A percentile compares a stretch with the other conserved stretches of the same genome.
Evolutionary conservation across 2,113 vertebrate species (phyloP).

Genomic region (Haemorhous mexicanus): DNA sequence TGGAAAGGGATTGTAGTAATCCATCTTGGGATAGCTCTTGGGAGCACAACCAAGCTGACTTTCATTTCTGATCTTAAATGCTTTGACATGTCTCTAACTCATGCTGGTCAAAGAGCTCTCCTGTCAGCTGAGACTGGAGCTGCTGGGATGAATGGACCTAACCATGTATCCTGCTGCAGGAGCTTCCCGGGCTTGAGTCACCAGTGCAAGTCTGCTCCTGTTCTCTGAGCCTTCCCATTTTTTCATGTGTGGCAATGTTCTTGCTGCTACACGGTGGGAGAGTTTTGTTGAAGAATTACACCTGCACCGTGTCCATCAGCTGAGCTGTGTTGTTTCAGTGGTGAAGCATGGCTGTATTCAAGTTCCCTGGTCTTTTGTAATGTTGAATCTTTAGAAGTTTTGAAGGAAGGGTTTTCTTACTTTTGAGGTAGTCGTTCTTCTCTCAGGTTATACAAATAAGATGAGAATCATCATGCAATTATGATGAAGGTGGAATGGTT

Average conservation of each 20-base stretch:
- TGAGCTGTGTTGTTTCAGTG: not conserved
- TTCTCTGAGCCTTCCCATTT: not conserved
- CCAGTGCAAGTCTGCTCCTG: not conserved
- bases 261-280: fast-evolving
- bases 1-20: not conserved
- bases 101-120: not conserved
- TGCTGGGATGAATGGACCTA: not conserved
- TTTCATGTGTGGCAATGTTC: not conserved
- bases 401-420: not conserved
- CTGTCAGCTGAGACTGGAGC: not conserved
- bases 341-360: not conserved
- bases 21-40: not conserved
- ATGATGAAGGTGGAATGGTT: not conserved
- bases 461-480: not conserved
- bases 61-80: not conserved
- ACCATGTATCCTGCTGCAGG: not conserved
- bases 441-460: not conserved
- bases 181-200: fast-evolving
- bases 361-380: not conserved
- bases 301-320: not conserved
- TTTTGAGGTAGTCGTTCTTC: not conserved
- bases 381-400: not conserved
- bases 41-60: not conserved
- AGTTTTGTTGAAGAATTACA: not conserved
- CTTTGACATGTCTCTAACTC: not conserved